Percentiles rank a stretch among this genome's conserved stretches.
Evolutionary conservation across 1,140 invertebrate species (phyloP).

Genomic region (Ptiloglossa arizonensis): DNA sequence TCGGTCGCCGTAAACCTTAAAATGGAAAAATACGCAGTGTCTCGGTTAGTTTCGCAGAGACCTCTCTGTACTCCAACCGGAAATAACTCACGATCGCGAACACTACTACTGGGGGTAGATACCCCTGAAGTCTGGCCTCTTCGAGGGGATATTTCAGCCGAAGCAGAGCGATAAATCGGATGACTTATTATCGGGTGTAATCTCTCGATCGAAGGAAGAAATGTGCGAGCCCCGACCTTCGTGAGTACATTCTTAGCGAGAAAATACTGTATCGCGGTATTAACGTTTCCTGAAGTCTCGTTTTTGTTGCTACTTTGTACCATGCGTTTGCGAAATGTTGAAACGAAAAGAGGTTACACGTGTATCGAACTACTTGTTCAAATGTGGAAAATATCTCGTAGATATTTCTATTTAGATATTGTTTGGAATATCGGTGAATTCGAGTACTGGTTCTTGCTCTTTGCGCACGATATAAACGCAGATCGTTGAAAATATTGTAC

Average conservation of each 20-base stretch:
- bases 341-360: too few species aligned
- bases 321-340: background rate
- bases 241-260: constrained; percentile 27
- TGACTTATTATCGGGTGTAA: constrained; percentile 62
- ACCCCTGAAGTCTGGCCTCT: constrained; percentile 49
- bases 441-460: too few species aligned
- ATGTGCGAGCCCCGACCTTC: constrained; percentile 42
- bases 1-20: constrained; percentile 63
- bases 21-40: constrained; percentile 65
- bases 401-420: too few species aligned
- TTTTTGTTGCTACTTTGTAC: background rate
- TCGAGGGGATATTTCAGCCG: constrained; percentile 51
- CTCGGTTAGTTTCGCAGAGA: constrained; percentile 59
- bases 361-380: too few species aligned
- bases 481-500: too few species aligned
- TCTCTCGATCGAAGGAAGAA: constrained; percentile 51
- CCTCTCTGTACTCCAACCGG: constrained; percentile 54
- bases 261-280: background rate
- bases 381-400: too few species aligned
- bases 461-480: too few species aligned
- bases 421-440: too few species aligned
- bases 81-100: constrained; percentile 68
- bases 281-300: background rate
- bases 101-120: background rate
- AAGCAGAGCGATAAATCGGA: constrained; percentile 57